Conservation (phyloP, 2,797 vertebrate genomes). For the Cichlasoma orientale region DNA sequence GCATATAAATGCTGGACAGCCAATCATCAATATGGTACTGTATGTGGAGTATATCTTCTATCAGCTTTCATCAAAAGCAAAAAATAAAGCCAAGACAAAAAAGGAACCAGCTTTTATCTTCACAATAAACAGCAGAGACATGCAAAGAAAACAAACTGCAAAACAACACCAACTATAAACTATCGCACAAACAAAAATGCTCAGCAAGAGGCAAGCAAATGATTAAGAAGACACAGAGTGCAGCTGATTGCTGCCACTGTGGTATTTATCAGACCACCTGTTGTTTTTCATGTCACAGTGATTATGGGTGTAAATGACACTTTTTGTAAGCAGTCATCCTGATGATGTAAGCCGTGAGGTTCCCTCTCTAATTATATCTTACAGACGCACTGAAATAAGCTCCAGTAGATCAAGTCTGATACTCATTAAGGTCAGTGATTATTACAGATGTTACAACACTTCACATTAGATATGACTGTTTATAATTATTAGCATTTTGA, state of each 20-base stretch:
- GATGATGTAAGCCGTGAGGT: not conserved
- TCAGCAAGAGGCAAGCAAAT: not conserved
- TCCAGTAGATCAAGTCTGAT: not conserved
- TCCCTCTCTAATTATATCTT: not conserved
- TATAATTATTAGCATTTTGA: constrained; percentile 1
- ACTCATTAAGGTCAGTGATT: not conserved
- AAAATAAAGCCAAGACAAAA: not conserved
- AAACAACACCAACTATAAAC: not conserved
- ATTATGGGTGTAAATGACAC: not conserved
- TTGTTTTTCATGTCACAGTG: not conserved
- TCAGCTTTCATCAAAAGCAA: not conserved
- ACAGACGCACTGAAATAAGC: not conserved
- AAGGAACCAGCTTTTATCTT: not conserved
- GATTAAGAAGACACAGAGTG: not conserved
- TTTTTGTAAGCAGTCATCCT: not conserved
- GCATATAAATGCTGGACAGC: not conserved
- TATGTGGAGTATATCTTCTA: not conserved
- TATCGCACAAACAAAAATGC: not conserved
- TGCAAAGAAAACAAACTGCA: not conserved
- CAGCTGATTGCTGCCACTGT: not conserved
- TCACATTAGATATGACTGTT: not conserved
- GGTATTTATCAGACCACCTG: not conserved
- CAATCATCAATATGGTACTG: not conserved
- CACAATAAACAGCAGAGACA: not conserved
- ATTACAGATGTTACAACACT: not conserved